phyloP scores from a whole-genome alignment of 2,888 invertebrate genomes.

The Lasioglossum marginatum region DNA sequence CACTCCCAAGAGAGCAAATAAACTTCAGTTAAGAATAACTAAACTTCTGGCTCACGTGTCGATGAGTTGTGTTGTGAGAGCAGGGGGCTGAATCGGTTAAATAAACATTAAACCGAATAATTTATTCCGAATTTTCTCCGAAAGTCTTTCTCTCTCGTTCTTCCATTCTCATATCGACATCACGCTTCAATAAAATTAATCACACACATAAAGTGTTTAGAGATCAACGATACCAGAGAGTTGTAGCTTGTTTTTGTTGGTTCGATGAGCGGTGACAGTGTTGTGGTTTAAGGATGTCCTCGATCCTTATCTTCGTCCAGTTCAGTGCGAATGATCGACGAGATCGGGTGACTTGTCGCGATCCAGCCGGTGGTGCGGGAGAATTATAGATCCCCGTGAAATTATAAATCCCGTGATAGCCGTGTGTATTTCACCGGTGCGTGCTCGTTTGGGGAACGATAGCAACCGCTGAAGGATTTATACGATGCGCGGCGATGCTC shows the following conservation, averaged over 20 bases:
- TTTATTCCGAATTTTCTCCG: too few relatives aligned
- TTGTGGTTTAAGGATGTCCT: background rate
- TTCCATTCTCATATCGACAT: background rate
- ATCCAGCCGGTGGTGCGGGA: background rate
- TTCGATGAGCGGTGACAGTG: background rate
- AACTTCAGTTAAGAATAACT: too few relatives aligned
- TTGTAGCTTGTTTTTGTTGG: background rate
- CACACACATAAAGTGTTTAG: background rate
- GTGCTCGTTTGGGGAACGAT: background rate
- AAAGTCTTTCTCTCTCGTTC: too few relatives aligned
- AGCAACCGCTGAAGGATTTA: slow-evolving; percentile 38
- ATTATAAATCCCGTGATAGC: slow-evolving; percentile 15
- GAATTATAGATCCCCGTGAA: slow-evolving; percentile 20
- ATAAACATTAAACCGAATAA: background rate
- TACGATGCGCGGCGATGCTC: slow-evolving; percentile 18
- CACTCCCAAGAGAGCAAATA: too few relatives aligned
- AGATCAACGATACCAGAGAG: background rate
- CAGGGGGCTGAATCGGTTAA: background rate
- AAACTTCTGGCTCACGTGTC: background rate
- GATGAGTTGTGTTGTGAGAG: background rate
- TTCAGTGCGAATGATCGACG: slow-evolving; percentile 1
- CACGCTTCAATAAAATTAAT: background rate
- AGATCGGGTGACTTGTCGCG: background rate
- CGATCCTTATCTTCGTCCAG: background rate
- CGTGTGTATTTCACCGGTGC: slow-evolving; percentile 29